Percentiles rank a stretch among this genome's conserved stretches.
Evolutionary conservation across 2,113 vertebrate species (phyloP).

Genomic region (Noctilio leporinus): DNA sequence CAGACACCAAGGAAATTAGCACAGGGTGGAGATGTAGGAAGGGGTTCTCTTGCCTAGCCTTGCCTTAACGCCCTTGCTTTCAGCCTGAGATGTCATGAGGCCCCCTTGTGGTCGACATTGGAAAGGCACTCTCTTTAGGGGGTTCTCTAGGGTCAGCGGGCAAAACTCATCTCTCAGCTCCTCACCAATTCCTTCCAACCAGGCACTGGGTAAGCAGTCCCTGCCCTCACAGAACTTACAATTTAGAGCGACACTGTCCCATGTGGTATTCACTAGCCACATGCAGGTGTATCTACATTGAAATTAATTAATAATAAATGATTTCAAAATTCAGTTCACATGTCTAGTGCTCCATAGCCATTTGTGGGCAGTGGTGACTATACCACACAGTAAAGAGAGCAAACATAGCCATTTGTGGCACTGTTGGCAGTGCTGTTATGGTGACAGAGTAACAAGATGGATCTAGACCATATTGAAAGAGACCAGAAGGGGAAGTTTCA

Average conservation of each 20-base stretch:
- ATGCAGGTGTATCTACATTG: background rate
- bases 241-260: background rate
- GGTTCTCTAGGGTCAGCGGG: background rate
- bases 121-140: background rate
- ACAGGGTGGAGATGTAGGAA: rapidly evolving
- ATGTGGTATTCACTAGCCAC: background rate
- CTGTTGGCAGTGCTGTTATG: background rate
- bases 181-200: background rate
- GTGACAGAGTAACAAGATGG: background rate
- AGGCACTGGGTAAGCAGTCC: background rate
- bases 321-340: background rate
- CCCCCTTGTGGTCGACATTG: conserved; percentile 1
- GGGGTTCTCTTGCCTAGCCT: background rate
- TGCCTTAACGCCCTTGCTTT: rapidly evolving
- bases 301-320: background rate
- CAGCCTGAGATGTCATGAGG: background rate
- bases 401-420: background rate
- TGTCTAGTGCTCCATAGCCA: background rate
- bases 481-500: background rate
- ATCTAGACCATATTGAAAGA: background rate
- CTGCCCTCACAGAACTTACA: background rate
- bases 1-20: background rate
- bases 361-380: background rate
- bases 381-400: rapidly evolving
- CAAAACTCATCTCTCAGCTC: background rate